Conservation (phyloP, 2,888 invertebrate species). For the Drosophila austrosaltans region DNA sequence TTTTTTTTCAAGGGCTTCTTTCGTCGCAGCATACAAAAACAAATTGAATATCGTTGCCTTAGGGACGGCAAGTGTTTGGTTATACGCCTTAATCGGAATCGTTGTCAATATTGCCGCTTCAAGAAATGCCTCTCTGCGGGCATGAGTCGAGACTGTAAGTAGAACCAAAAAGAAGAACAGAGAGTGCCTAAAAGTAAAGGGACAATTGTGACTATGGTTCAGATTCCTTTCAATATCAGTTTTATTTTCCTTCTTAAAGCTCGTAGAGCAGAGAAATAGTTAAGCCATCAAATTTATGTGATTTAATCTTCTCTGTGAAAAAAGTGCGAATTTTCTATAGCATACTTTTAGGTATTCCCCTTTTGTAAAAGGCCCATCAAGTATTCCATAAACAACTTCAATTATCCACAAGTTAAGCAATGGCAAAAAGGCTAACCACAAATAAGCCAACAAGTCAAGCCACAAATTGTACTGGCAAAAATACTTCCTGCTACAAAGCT, state of each 20-base stretch:
- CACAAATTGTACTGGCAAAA: conserved; percentile 32
- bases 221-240: too few relatives aligned
- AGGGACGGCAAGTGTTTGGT: conserved; percentile 97
- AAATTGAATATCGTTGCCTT: conserved; percentile 97
- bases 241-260: too few relatives aligned
- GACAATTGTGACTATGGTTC: too few relatives aligned
- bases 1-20: conserved; percentile 91
- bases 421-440: conserved; percentile 3
- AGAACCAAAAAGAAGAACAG: not conserved
- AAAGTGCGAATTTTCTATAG: not conserved
- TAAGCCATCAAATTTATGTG: conserved; percentile 12
- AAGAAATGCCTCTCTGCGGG: conserved; percentile 98
- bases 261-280: too few relatives aligned
- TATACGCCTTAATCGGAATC: conserved; percentile 95
- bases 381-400: conserved; percentile 39
- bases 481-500: conserved; percentile 34
- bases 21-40: conserved; percentile 97
- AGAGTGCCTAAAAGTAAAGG: too few relatives aligned
- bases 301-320: not conserved
- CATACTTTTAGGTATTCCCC: conserved; percentile 13
- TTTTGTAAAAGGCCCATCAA: conserved; percentile 11
- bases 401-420: conserved; percentile 16
- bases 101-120: conserved; percentile 98
- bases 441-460: conserved; percentile 27
- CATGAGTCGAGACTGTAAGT: conserved; percentile 98